phyloP scores from a whole-genome alignment of 2,113 vertebrate genomes.

The Amblyopsis rosae region DNA sequence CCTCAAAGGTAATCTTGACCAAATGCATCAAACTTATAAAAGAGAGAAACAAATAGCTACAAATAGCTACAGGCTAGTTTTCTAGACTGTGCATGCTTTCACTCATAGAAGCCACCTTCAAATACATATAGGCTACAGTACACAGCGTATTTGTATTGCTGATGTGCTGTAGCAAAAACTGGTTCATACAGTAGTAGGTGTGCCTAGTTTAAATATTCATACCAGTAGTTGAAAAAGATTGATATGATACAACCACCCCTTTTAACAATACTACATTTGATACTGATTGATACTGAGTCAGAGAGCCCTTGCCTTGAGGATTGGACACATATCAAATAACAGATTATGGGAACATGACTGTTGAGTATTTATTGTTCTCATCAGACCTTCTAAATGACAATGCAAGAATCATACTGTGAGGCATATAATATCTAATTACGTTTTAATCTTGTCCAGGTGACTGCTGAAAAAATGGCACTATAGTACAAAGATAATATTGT shows the following conservation, averaged over 20 bases:
- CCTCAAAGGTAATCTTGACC: not conserved
- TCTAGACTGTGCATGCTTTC: slow-evolving; percentile 32
- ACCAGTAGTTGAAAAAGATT: slow-evolving; percentile 33
- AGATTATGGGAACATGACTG: not conserved
- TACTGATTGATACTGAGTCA: not conserved
- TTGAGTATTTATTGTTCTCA: not conserved
- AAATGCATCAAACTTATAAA: not conserved
- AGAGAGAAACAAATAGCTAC: not conserved
- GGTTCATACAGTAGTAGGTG: slow-evolving; percentile 70
- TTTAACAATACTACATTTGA: not conserved
- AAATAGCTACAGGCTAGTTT: slow-evolving; percentile 20
- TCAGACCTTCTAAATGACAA: not conserved
- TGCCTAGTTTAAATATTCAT: slow-evolving; percentile 45
- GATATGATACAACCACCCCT: slow-evolving; percentile 7
- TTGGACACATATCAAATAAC: not conserved
- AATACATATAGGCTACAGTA: slow-evolving; percentile 8
- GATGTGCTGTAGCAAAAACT: slow-evolving; percentile 75
- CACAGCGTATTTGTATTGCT: slow-evolving; percentile 68
- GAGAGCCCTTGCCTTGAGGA: not conserved
- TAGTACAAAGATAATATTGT: not conserved
- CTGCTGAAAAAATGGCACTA: not conserved
- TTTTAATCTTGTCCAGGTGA: not conserved
- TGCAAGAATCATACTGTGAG: not conserved
- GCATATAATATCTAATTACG: not conserved
- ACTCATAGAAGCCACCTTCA: slow-evolving; percentile 63